Conservation (phyloP, 1,140 invertebrate species). For the Zaprionus africanus region DNA sequence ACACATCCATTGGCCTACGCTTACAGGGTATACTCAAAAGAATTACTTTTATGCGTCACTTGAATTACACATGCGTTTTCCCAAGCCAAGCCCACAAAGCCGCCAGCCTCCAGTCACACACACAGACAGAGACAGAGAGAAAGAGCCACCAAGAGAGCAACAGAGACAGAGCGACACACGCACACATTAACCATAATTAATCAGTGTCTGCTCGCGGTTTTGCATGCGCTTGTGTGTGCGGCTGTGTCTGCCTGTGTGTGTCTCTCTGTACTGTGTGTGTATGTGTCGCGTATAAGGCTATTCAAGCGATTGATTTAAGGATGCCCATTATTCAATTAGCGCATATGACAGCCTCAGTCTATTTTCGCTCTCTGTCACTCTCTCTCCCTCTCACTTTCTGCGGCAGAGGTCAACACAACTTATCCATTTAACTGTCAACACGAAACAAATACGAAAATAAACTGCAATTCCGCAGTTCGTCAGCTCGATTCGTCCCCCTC, state of each 20-base stretch:
- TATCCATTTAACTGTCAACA: slow-evolving; percentile 50
- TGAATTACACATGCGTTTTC: slow-evolving; percentile 70
- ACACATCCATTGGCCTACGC: neutral
- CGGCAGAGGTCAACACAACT: slow-evolving; percentile 33
- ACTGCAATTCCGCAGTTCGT: slow-evolving; percentile 15
- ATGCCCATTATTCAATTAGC: slow-evolving; percentile 51
- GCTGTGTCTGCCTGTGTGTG: neutral
- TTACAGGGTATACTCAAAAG: slow-evolving; percentile 18
- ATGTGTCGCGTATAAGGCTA: slow-evolving; percentile 17
- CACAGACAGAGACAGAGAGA: neutral
- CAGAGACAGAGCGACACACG: neutral
- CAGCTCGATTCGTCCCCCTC: neutral
- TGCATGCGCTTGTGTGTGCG: neutral
- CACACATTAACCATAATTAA: slow-evolving; percentile 70
- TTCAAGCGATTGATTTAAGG: slow-evolving; percentile 40
- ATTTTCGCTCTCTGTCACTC: slow-evolving; percentile 28
- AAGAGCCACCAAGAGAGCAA: neutral
- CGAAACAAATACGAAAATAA: slow-evolving; percentile 16
- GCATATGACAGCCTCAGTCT: slow-evolving; percentile 29
- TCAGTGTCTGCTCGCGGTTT: slow-evolving; percentile 37
- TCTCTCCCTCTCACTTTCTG: neutral
- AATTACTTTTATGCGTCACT: slow-evolving; percentile 60
- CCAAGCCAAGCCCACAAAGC: slow-evolving; percentile 34
- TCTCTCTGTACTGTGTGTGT: neutral
- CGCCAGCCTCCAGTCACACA: neutral